phyloP scores from a whole-genome alignment of 2,113 vertebrate species.

The Pampusana beccarii region DNA sequence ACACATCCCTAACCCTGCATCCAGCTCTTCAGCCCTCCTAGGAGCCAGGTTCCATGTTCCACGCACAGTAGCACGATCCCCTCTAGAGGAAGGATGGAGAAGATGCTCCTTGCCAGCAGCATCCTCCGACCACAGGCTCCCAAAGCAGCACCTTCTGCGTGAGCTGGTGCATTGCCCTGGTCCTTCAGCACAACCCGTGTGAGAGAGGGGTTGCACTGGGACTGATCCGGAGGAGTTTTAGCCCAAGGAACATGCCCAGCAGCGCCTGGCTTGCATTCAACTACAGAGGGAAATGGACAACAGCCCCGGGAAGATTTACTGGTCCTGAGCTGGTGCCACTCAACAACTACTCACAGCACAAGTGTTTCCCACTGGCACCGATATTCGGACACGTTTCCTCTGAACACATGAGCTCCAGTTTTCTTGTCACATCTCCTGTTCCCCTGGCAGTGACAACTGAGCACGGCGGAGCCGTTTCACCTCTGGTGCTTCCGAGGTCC shows the following conservation, averaged over 20 bases:
- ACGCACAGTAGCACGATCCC: background rate
- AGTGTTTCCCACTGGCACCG: too few species aligned
- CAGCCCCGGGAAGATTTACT: background rate
- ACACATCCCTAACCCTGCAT: background rate
- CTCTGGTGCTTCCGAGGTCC: too few species aligned
- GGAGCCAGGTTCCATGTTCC: too few species aligned
- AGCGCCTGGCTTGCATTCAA: background rate
- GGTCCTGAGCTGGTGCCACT: background rate
- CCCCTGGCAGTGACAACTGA: too few species aligned
- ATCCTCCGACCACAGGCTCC: background rate
- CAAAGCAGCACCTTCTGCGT: background rate
- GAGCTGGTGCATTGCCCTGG: too few species aligned
- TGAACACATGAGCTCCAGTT: too few species aligned
- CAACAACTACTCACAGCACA: too few species aligned
- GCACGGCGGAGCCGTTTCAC: too few species aligned
- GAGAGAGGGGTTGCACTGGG: background rate
- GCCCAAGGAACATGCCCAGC: background rate
- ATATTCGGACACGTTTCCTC: too few species aligned
- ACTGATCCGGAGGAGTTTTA: background rate
- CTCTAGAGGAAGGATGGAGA: conserved; percentile 27
- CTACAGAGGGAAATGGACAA: background rate
- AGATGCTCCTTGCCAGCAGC: background rate
- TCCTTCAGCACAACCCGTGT: background rate
- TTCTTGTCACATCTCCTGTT: too few species aligned
- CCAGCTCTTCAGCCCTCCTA: rapidly evolving